Conservation (phyloP, 1,140 invertebrate species). For the Laupala kohalensis region DNA sequence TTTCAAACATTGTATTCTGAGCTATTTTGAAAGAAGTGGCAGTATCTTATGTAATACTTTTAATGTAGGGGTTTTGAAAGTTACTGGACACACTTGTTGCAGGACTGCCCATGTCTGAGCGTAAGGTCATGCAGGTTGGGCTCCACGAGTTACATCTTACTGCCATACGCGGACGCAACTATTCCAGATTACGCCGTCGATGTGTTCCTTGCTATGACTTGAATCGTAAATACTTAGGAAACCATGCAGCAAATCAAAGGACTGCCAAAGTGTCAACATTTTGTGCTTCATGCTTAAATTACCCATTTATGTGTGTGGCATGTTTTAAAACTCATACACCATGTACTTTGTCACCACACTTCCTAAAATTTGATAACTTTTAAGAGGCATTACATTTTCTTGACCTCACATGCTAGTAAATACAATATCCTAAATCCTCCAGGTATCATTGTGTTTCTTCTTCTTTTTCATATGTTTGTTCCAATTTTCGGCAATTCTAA, state of each 20-base stretch:
- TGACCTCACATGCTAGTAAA: too few species aligned
- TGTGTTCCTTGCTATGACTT: background rate
- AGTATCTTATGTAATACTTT: too few species aligned
- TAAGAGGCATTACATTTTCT: too few species aligned
- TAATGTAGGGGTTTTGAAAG: background rate
- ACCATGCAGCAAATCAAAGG: background rate
- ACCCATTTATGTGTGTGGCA: background rate
- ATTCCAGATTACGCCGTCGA: background rate
- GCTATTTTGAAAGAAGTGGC: too few species aligned
- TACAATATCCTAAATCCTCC: too few species aligned
- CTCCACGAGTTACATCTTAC: background rate
- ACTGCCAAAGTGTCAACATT: background rate
- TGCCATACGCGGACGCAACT: background rate
- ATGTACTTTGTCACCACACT: too few species aligned
- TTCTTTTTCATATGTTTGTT: too few species aligned
- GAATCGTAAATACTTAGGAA: background rate
- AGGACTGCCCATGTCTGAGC: background rate
- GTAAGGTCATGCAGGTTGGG: background rate
- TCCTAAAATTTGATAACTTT: too few species aligned
- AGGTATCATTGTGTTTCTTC: too few species aligned
- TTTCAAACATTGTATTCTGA: too few species aligned
- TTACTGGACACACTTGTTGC: background rate
- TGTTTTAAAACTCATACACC: background rate
- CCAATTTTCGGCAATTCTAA: too few species aligned
- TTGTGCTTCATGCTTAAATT: background rate